Base-by-base conservation (phyloP, 2,113 vertebrate species). In the Hydropotes inermis region DNA sequence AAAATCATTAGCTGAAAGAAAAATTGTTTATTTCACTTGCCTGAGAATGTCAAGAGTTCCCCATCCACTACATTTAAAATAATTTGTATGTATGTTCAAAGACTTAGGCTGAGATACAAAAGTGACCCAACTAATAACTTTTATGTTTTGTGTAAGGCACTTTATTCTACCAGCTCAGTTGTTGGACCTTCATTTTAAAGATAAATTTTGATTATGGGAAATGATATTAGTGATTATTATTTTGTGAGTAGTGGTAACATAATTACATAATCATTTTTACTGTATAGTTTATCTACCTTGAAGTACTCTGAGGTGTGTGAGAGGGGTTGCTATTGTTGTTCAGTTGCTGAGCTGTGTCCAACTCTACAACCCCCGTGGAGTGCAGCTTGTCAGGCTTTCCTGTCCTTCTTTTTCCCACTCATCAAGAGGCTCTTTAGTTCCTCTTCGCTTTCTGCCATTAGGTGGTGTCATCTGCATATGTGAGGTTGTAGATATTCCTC, bases 181-280 rank as follows among this genome's bases (percentile, higher is more conserved):
- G 39, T 54, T 93, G 88, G 54, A 25, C 13, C 36, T 96, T 96
- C 30, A 55, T 87, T 97, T 90, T 90, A 83, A 92, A 95, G 74
- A 79, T 64, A 60, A 19, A 43, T 30, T 92, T 89, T 87, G 86
- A 92, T 30, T 81, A 33, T 74, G 61, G 16, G 36, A 87, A 91
- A 61, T 89, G 17, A 30, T 28, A 74, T 43, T 16, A 45, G 3
- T 47, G 6, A 79, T 45, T 70, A 83, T 90, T 89, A 52, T 19
- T 85, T 97, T 92, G 27, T 76, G 57, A 39, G 7, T 50, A 89
- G 76, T 91, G 17, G 15, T 96, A 54, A 60, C 2, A 6, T 88
- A 52, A 78, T 47, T 57, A 50, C 39, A 25, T 58, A 50, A 79
- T 95, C 15, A 16, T 57, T 60, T 92, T 81, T 27, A 78, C 61